These are phyloP conservation scores for Callaeas wilsoni DNA, from an alignment of 2,113 vertebrate genomes.

Conservation along the genomic window DNA sequence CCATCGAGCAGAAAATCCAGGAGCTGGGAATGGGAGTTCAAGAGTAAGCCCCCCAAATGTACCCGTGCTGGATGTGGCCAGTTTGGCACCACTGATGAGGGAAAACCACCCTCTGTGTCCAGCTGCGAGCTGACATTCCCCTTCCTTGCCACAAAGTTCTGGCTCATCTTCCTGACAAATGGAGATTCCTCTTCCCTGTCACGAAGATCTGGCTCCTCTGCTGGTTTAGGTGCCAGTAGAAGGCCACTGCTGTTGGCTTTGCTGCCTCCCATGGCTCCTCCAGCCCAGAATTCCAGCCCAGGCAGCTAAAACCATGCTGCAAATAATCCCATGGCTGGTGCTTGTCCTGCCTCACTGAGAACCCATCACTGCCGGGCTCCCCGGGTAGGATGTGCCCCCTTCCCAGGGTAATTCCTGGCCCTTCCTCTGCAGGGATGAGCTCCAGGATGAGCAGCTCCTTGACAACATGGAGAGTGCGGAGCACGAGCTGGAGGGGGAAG, in stretches of 20 bases:
- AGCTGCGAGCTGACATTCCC: not conserved
- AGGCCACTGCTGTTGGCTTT: not conserved
- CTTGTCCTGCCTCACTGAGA: not conserved
- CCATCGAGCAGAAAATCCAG: constrained; percentile 91
- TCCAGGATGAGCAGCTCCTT: constrained; percentile 72
- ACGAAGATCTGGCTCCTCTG: not conserved
- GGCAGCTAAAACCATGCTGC: no score
- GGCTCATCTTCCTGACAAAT: not conserved
- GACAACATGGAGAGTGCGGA: constrained; percentile 78
- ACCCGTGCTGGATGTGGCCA: not conserved
- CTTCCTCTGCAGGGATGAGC: constrained; percentile 70
- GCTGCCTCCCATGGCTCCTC: not conserved
- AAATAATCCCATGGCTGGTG: not conserved
- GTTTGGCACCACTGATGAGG: not conserved
- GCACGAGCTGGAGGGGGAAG: constrained; percentile 44
- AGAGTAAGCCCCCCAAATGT: constrained; percentile 72
- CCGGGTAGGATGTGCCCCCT: not conserved
- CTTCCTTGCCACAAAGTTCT: not conserved
- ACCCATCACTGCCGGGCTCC: not conserved
- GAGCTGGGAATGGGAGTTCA: constrained; percentile 85
- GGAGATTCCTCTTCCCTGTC: not conserved
- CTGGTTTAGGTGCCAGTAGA: not conserved
- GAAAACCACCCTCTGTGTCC: accelerated
- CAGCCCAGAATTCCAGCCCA: not conserved
- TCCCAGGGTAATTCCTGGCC: not conserved